A percentile compares a stretch with the other conserved stretches of the same genome.
phyloP scores from a whole-genome alignment of 2,888 invertebrate species.

The Meteorus colon region DNA sequence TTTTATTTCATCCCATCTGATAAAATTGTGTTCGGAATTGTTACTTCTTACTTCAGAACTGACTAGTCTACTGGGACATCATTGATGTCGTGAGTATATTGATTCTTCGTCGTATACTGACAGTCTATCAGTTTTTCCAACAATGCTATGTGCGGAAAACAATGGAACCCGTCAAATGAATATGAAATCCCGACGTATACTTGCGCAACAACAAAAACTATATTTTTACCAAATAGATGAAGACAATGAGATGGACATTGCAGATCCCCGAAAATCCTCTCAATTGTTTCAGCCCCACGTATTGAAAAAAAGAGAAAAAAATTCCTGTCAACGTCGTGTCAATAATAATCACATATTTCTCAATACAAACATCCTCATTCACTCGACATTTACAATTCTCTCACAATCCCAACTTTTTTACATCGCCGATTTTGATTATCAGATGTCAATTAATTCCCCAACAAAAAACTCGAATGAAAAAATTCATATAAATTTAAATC shows the following conservation, averaged over 20 bases:
- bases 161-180: constrained; percentile 28
- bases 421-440: too few relatives aligned
- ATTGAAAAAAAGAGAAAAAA: too few relatives aligned
- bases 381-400: too few relatives aligned
- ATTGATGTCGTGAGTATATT: constrained; percentile 13
- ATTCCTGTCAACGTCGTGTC: too few relatives aligned
- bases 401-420: too few relatives aligned
- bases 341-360: too few relatives aligned
- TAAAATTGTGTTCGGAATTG: neutral
- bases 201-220: constrained; percentile 16
- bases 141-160: constrained; percentile 5
- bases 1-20: neutral
- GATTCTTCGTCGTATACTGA: constrained; percentile 12
- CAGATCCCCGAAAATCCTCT: neutral
- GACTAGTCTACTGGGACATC: neutral
- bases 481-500: too few relatives aligned
- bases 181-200: constrained; percentile 32
- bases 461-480: too few relatives aligned
- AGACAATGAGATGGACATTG: constrained; percentile 7
- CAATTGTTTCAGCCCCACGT: neutral
- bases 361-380: too few relatives aligned
- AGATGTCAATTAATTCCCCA: too few relatives aligned
- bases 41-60: neutral
- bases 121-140: constrained; percentile 5
- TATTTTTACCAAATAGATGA: constrained; percentile 12